Evolutionary conservation across 2,113 vertebrate genomes (phyloP), one percentile per base, ranked within the genome.

Genomic region (Pardalotus punctatus): DNA sequence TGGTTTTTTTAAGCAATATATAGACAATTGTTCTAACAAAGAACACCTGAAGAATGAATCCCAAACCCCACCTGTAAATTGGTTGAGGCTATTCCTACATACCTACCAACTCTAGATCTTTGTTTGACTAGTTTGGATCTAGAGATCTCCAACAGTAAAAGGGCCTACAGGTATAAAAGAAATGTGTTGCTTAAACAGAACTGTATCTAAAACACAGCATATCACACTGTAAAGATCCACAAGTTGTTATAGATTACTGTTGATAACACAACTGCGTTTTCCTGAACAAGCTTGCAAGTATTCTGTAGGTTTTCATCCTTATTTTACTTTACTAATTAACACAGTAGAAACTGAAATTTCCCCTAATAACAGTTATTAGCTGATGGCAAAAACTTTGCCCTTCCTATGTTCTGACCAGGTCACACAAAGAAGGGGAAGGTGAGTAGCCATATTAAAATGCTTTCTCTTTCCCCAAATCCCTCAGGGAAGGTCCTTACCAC

Each of bases 401-500:
- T 81, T 81, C 61, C 65, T 60, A 14, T 1, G 2, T 0, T 3
- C 56, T 87, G 92, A 87, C 87, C 79, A 78, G 92, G 96, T 94
- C 57, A 62, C 77, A 76, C 58, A 80, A 92, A 78, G 74, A 95
- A 84, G 54, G 19, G 64, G 62, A 90, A 96, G 92, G 96, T 94
- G 96, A 97, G 94, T 80, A 86, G 91, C 76, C 79, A 24, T 84
- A 80, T 90, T 96, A 94, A 88, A 81, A 89, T 85, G 85, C 81
- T 84, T 81, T 85, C 88, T 89, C 47, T 66, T 83, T 25, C 62
- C 23, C 67, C 53, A 45, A 10, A 88, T 96, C 94, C 96, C 97
- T 96, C 91, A 80, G 91, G 96, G 70, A 93, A 61, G 54, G 95
- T 84, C 61, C 88, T 96, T 96, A 94, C 81, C 89, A 94, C 94